Evolutionary conservation across 2,113 vertebrate genomes (phyloP).

Genomic region (Pomatostomus ruficeps): DNA sequence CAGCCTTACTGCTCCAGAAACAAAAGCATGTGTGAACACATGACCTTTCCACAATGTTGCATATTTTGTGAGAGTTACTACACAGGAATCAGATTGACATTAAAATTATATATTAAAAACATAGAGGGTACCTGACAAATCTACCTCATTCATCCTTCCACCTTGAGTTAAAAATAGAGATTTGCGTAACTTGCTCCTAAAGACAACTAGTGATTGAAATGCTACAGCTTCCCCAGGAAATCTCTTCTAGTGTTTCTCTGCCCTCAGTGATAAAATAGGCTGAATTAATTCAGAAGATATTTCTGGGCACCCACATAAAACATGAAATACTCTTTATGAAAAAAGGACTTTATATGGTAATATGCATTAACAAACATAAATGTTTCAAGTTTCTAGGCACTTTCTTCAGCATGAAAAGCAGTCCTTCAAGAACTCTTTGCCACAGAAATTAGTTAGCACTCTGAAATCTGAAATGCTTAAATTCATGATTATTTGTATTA

Average conservation of each 20-base stretch:
- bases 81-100: neutral
- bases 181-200: neutral
- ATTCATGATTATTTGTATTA: conserved; percentile 33
- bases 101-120: neutral
- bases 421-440: conserved; percentile 17
- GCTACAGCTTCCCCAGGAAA: neutral
- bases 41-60: neutral
- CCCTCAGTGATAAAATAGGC: neutral
- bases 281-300: neutral
- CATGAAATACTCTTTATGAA: neutral
- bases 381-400: conserved; percentile 7
- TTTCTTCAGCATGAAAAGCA: conserved; percentile 1
- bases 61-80: neutral
- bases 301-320: neutral
- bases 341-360: neutral
- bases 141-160: neutral
- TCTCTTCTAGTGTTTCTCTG: neutral
- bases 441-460: conserved; percentile 9
- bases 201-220: neutral
- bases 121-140: neutral
- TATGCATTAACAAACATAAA: neutral
- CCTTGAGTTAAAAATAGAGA: neutral
- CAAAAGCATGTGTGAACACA: neutral
- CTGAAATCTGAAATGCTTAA: conserved; percentile 38
- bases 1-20: neutral